phyloP scores from a whole-genome alignment of 2,888 invertebrate genomes.

The Byasa hedistus region DNA sequence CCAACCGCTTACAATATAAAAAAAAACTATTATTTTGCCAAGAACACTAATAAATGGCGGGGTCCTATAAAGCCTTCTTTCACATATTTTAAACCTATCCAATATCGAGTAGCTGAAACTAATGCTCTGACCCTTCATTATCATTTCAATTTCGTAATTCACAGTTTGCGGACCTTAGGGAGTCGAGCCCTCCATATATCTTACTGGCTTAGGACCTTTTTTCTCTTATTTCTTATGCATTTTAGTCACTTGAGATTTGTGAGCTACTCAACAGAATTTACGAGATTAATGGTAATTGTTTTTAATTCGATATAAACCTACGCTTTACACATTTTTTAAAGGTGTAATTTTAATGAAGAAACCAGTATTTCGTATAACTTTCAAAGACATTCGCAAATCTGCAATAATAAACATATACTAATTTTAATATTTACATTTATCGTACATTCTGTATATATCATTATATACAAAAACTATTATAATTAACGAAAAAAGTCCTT shows the following conservation, averaged over 20 bases:
- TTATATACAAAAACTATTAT: too few relatives aligned
- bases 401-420: too few relatives aligned
- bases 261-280: neutral
- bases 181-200: neutral
- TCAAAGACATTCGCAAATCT: too few relatives aligned
- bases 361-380: too few relatives aligned
- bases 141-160: slow-evolving; percentile 16
- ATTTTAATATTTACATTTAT: too few relatives aligned
- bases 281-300: neutral
- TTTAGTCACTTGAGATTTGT: neutral
- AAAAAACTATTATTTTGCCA: neutral
- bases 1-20: too few relatives aligned
- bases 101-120: slow-evolving; percentile 3
- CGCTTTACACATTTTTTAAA: too few relatives aligned
- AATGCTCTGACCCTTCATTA: slow-evolving; percentile 13
- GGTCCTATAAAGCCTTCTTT: neutral
- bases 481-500: too few relatives aligned
- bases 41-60: neutral
- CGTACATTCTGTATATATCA: too few relatives aligned
- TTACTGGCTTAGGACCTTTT: neutral
- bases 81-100: slow-evolving; percentile 3
- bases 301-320: neutral
- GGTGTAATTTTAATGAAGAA: too few relatives aligned
- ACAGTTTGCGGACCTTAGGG: slow-evolving; percentile 1
- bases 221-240: neutral